Base-by-base conservation (phyloP, 2,113 vertebrate genomes). In the Fulica atra region DNA sequence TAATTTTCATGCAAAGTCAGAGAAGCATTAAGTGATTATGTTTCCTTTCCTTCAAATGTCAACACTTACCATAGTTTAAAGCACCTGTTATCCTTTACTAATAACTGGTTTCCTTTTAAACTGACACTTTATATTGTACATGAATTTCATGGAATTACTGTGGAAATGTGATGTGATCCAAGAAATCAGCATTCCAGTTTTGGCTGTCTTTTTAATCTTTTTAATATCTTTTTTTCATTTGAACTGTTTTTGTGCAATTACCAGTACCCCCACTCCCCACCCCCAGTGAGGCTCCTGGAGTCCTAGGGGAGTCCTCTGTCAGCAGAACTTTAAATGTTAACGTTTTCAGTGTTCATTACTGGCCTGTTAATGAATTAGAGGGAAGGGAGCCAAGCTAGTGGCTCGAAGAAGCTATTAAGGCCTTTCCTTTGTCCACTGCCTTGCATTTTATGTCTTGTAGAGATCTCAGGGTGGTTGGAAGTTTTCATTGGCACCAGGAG, bases 51-150 rank as follows among this genome's bases (percentile, higher is more conserved):
- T 97, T 98, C 97, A 96, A 93, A 97, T 95, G 97, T 98, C 98
- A 98, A 96, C 93, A 95, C 95, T 97, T 95, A 83, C 87, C 92
- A 71, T 84, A 95, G 96, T 96, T 97, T 95, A 98, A 97, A 97
- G 95, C 97, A 98, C 98, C 97, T 97, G 97, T 96, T 98, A 98
- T 98, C 96, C 93, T 95, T 97, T 97, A 96, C 97, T 98, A 98
- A 98, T 98, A 97, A 97, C 97, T 28, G 71, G 97, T 98, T 98
- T 98, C 96, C 95, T 97, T 98, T 97, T 93, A 97, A 97, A 94
- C 92, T 98, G 98, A 98, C 98, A 97, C 94, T 95, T 97, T 98
- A 98, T 97, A 97, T 97, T 71, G 96, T 93, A 97, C 96, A 89
- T 95, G 95, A 96, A 95, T 98, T 97, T 97, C 96, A 86, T 54